Percentiles rank a stretch among this genome's conserved stretches.
Conservation (phyloP, 2,797 vertebrate genomes). For the Cryptoprocta ferox region DNA sequence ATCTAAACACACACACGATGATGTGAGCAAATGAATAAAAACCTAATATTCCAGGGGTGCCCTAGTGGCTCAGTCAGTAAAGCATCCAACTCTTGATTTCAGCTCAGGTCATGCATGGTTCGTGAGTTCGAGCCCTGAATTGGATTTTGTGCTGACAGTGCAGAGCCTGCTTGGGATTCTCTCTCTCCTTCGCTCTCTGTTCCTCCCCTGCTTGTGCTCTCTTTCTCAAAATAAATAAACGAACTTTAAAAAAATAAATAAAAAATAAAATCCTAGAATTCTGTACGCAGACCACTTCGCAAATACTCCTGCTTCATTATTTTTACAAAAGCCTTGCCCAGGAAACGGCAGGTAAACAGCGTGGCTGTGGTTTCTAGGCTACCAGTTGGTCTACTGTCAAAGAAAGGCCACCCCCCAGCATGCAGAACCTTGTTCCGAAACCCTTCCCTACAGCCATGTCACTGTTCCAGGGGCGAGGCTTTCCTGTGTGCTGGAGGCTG, state of each 20-base stretch:
- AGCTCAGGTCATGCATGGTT: too few relatives aligned
- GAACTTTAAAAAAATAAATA: too few relatives aligned
- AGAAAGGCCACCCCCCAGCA: background rate
- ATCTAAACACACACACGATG: background rate
- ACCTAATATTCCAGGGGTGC: too few relatives aligned
- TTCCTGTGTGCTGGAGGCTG: accelerated
- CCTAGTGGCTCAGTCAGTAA: too few relatives aligned
- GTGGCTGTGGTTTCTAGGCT: background rate
- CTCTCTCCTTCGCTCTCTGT: too few relatives aligned
- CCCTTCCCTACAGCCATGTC: background rate
- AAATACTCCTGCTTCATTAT: background rate
- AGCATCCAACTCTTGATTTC: too few relatives aligned
- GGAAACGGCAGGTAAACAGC: background rate
- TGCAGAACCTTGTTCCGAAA: accelerated
- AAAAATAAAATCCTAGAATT: background rate
- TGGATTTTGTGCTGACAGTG: too few relatives aligned
- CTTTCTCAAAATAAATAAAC: too few relatives aligned
- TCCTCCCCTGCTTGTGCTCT: too few relatives aligned
- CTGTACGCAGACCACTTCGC: background rate
- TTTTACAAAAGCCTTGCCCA: background rate
- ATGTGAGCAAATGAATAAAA: background rate
- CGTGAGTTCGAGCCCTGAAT: too few relatives aligned
- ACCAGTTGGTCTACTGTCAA: background rate
- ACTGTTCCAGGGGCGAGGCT: background rate
- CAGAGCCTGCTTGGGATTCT: too few relatives aligned